These are phyloP conservation scores for Galbula dea DNA, from an alignment of 2,113 vertebrate species.

Conservation along the genomic window DNA sequence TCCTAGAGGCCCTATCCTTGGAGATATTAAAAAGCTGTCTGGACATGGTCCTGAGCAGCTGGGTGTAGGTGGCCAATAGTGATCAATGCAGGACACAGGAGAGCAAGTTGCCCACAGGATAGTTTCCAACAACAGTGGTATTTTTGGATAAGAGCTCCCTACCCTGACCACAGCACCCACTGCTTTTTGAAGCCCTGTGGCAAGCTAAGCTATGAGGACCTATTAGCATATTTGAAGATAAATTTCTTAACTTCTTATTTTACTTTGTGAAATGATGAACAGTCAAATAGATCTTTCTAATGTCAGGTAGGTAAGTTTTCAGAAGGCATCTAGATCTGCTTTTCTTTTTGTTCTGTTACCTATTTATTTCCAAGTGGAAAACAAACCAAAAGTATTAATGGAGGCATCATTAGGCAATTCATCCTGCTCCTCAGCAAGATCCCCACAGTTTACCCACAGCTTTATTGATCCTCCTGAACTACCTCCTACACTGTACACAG, in stretches of 20 bases:
- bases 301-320: not conserved
- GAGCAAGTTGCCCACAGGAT: too few species aligned
- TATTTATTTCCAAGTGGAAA: not conserved
- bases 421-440: not conserved
- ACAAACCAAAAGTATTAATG: not conserved
- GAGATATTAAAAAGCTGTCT: not conserved
- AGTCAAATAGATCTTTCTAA: not conserved
- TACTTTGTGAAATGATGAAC: not conserved
- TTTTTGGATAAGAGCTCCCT: not conserved
- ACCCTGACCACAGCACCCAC: not conserved
- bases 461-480: not conserved
- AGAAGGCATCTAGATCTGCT: not conserved
- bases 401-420: not conserved
- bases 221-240: fast-evolving
- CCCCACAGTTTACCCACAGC: not conserved
- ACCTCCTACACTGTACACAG: not conserved
- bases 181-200: not conserved
- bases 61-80: not conserved
- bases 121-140: not conserved
- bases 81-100: not conserved
- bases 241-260: not conserved
- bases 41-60: not conserved
- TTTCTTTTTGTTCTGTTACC: not conserved
- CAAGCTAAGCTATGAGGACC: not conserved
- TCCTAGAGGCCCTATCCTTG: constrained; percentile 16